Evolutionary conservation across 2,888 invertebrate species (phyloP).

Genomic region (Eueremaeus valkanovi): DNA sequence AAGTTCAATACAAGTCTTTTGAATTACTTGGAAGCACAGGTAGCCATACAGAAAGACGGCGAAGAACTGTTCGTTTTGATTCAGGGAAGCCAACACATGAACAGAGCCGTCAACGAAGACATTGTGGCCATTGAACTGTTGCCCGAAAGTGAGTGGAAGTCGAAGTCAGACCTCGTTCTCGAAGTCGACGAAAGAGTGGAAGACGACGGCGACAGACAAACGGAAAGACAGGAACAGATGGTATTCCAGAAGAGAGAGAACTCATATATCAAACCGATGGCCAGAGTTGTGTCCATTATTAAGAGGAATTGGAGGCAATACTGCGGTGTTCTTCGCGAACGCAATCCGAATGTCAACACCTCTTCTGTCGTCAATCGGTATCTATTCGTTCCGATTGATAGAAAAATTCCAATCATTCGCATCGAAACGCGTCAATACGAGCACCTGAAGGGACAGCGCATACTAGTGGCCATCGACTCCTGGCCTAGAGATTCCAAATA

Average conservation of each 20-base stretch:
- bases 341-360: slow-evolving; percentile 20
- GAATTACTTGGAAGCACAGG: slow-evolving; percentile 88
- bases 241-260: slow-evolving; percentile 13
- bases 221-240: slow-evolving; percentile 36
- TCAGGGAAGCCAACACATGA: slow-evolving; percentile 78
- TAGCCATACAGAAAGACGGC: slow-evolving; percentile 65
- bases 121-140: slow-evolving; percentile 84
- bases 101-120: slow-evolving; percentile 92
- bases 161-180: slow-evolving; percentile 67
- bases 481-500: slow-evolving; percentile 93
- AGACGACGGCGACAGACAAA: slow-evolving; percentile 45
- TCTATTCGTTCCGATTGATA: slow-evolving; percentile 89
- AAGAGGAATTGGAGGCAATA: slow-evolving; percentile 95
- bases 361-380: slow-evolving; percentile 1
- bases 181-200: slow-evolving; percentile 57
- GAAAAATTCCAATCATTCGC: slow-evolving; percentile 85
- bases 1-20: slow-evolving; percentile 72
- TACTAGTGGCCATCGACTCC: slow-evolving; percentile 91
- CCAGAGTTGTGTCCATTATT: slow-evolving; percentile 79
- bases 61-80: slow-evolving; percentile 67
- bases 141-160: slow-evolving; percentile 82
- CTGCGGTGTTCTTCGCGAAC: slow-evolving; percentile 83
- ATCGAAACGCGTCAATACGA: slow-evolving; percentile 90
- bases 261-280: slow-evolving; percentile 42
- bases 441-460: slow-evolving; percentile 71